Evolutionary conservation across 1,140 invertebrate genomes (phyloP), one percentile per base, ranked within the genome.

Genomic region (Ceratina calcarata): DNA sequence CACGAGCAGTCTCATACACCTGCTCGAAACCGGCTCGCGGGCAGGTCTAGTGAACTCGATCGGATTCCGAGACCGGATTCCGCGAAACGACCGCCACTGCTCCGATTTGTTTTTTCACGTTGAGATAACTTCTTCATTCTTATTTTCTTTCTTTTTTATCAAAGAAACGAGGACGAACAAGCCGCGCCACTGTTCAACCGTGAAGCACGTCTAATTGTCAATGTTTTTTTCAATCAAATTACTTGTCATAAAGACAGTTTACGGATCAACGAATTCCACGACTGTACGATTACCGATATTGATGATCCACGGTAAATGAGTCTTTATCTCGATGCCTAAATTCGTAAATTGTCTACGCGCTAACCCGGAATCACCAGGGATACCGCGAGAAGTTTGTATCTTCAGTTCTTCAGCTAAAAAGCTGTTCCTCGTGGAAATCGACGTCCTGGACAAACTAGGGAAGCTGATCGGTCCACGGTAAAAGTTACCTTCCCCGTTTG

Each of bases 51-150:
- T 88, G 86, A 90, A 91, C 89, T 89, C 88, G 87, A 91, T 90
- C 82, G 84, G 89, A 90, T 90, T 88, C 86, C 89, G 85, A 90
- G 88, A 91, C 90, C 89, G 87, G 88, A 90, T 91, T 91, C 90
- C 79, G 82, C 80, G 86, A 88, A 88, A 86, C 73, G 62, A 62
- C 72, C 70, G 58, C 58, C 75, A 72, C 64, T 83, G 78, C 67
- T 76, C 82, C 64, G 71, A 86, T 86, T 86, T 81, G 72, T 60
- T 86, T 86, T 83, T 86, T 79, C 45, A 37, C 61, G 20, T 7
- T 61, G 57, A 62, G 67, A 72, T 78, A 79, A 70, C 65, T 67
- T 62, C 45, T 69, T n/a, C 51, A 1, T 60, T 24, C 27, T 76
- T 57, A 71, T 69, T 73, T 73, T 74, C 20, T 27, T 8, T 15